Evolutionary conservation across 1,140 invertebrate genomes (phyloP), one percentile per base, ranked within the genome.

Genomic region (Pogonognathellus flavescens): DNA sequence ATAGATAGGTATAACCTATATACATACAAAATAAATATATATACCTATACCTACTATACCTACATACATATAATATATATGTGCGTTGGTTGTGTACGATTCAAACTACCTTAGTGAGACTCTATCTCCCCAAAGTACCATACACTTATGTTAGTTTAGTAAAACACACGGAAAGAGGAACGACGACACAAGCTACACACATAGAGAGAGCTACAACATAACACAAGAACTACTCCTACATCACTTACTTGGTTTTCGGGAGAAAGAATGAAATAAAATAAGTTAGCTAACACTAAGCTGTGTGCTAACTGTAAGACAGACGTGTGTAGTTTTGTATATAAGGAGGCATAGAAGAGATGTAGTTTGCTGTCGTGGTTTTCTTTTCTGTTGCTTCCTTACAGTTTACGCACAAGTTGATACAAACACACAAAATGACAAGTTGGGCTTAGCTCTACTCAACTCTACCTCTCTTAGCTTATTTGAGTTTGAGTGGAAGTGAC

Each of bases 71-170:
- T 41, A 41, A 41, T 41, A 41, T 41, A 31, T 76, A 13, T 50
- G 41, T 50, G n/a, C 31, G 22, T 50, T n/a, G 25, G 22, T 50
- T n/a, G 25, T 76, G 41, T 49, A 50, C 25, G 41, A 41, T 11
- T 76, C 49, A 16, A 76, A 76, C 70, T 49, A 31, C 70, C 70
- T n/a, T 18, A 50, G 25, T 76, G 70, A 76, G 70, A 13, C 49
- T 76, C 49, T 31, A 49, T 49, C 70, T 76, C 70, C 70, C 70
- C 41, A 76, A 76, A 76, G 70, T 76, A 76, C 70, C 70, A 76
- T 76, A 76, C 70, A 76, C 70, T 76, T 76, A 76, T 76, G 70
- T 76, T 76, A 31, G 70, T 76, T 76, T 76, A 76, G 70, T 31
- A 49, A 76, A 76, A 50, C 70, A 72, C 66, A 41, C 16, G 22